These are phyloP conservation scores for Microcebus griseorufus DNA, from an alignment of 2,113 vertebrate species.

Conservation along the genomic window DNA sequence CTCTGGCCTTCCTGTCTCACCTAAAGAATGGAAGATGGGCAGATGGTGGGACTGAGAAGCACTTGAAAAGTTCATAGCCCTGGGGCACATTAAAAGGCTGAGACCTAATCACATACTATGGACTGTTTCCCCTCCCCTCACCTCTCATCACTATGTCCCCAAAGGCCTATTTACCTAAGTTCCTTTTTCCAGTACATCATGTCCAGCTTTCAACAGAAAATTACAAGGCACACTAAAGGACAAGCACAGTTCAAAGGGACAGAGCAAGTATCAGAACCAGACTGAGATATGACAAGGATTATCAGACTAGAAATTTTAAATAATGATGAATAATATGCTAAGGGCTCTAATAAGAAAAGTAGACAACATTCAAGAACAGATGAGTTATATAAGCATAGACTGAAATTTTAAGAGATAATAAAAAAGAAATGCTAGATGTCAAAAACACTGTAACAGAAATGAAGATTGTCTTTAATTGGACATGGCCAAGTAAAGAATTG, in stretches of 20 bases:
- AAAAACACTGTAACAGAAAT: not conserved
- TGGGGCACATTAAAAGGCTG: not conserved
- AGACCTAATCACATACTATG: not conserved
- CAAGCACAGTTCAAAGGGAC: not conserved
- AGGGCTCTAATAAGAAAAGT: not conserved
- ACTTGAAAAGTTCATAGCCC: not conserved
- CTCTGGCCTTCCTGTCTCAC: not conserved
- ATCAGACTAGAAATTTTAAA: not conserved
- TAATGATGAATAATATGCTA: not conserved
- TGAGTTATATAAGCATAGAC: not conserved
- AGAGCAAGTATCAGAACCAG: not conserved
- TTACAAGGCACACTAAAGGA: not conserved
- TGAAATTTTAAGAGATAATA: not conserved
- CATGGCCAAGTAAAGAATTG: not conserved
- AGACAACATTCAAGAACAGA: not conserved
- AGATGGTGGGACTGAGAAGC: not conserved
- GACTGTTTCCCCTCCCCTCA: not conserved
- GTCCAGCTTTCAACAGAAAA: not conserved
- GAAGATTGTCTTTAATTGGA: not conserved
- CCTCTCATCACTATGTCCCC: not conserved
- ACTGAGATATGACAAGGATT: not conserved
- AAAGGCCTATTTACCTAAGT: not conserved
- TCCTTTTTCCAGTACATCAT: not conserved
- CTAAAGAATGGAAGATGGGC: not conserved
- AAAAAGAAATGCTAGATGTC: not conserved